Percentiles rank a stretch among this genome's conserved stretches.
phyloP scores from a whole-genome alignment of 2,888 invertebrate genomes.

The Ornithoptera priamus region DNA sequence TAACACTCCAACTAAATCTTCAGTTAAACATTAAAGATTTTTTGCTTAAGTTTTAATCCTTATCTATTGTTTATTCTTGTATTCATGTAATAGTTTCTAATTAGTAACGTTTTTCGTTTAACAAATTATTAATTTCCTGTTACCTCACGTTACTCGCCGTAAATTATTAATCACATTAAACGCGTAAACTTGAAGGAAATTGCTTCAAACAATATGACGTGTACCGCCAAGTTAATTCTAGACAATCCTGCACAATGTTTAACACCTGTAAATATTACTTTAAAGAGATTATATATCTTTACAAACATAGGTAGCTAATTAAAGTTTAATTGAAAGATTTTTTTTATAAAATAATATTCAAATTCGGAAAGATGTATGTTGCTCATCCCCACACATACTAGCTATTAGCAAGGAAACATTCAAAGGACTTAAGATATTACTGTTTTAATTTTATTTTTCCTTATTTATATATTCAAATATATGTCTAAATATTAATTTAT shows the following conservation, averaged over 20 bases:
- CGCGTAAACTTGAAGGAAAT: neutral
- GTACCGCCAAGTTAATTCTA: neutral
- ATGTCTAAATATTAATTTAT: too few species aligned
- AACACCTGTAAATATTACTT: conserved; percentile 1
- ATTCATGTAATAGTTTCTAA: neutral
- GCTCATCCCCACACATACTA: too few species aligned
- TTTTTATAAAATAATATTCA: too few species aligned
- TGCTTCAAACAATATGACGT: neutral
- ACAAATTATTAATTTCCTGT: neutral
- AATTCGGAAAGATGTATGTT: too few species aligned
- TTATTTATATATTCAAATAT: too few species aligned
- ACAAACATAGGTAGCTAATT: neutral
- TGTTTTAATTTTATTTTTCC: too few species aligned
- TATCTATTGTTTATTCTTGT: neutral
- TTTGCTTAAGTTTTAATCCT: neutral
- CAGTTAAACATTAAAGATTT: neutral
- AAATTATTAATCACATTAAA: neutral
- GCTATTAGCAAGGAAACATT: too few species aligned
- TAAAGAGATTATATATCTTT: neutral
- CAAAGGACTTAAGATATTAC: too few species aligned
- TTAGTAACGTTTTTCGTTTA: neutral
- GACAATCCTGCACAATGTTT: neutral
- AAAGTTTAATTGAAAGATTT: too few species aligned
- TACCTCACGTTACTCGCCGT: neutral
- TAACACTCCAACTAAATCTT: neutral